Conservation (phyloP, 30 jellyfish, hydroid and myxozoan species). For the Chironex yamaguchii region DNA sequence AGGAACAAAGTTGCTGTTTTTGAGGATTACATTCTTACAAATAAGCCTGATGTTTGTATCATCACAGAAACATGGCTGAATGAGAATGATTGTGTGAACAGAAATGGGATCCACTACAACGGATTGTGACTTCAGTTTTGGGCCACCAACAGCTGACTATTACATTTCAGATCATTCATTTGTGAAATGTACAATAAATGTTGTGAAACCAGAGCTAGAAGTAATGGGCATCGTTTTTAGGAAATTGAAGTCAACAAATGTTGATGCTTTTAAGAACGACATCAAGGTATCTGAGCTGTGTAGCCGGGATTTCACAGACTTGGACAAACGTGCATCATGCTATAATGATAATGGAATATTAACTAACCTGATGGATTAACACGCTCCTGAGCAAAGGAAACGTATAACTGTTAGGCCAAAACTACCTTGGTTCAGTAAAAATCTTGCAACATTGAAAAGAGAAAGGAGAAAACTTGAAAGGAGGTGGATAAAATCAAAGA, state of each 20-base stretch:
- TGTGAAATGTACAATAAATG: constrained; percentile 11
- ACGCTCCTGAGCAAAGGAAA: constrained; percentile 24
- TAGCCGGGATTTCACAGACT: too few species aligned
- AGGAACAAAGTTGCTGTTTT: constrained; percentile 47
- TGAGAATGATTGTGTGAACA: constrained; percentile 35
- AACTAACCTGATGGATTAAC: constrained; percentile 14
- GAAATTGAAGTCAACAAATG: constrained; percentile 42
- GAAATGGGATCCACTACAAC: constrained; percentile 17
- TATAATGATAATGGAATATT: constrained; percentile 30
- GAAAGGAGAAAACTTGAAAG: constrained; percentile 30
- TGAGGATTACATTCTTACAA: not conserved
- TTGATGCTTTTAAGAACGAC: constrained; percentile 49
- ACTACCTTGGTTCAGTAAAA: constrained; percentile 25
- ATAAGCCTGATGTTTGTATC: constrained; percentile 17
- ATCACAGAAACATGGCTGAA: constrained; percentile 45
- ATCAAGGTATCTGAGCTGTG: constrained; percentile 46
- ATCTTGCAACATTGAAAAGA: constrained; percentile 27
- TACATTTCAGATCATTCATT: constrained; percentile 41
- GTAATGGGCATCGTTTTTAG: constrained; percentile 27
- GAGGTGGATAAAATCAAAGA: constrained; percentile 4
- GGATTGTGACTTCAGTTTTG: constrained; percentile 27
- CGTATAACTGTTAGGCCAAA: constrained; percentile 33
- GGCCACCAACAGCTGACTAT: constrained; percentile 41
- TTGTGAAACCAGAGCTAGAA: constrained; percentile 52
- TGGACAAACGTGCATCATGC: constrained; percentile 6